A percentile compares a stretch with the other conserved stretches of the same genome.
These are phyloP conservation scores for Natator depressus DNA, from an alignment of 2,113 vertebrate genomes.

Conservation along the genomic window DNA sequence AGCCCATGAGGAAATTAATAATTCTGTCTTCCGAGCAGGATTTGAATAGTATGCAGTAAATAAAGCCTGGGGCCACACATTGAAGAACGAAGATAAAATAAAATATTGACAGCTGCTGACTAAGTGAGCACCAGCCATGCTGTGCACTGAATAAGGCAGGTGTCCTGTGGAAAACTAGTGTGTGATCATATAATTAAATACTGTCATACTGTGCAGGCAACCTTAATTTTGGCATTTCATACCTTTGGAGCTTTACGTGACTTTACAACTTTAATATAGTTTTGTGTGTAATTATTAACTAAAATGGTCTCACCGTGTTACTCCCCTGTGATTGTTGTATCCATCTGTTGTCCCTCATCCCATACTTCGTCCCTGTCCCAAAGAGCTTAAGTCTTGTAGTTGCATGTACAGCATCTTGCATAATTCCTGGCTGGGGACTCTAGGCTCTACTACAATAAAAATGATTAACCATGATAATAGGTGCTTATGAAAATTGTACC, in stretches of 20 bases:
- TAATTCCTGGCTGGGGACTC: background rate
- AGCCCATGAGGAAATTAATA: background rate
- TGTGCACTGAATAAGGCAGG: background rate
- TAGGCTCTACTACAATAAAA: background rate
- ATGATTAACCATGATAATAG: background rate
- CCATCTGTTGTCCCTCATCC: background rate
- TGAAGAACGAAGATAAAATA: background rate
- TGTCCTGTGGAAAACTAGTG: background rate
- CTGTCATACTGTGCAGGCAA: background rate
- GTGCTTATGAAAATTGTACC: background rate
- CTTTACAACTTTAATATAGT: background rate
- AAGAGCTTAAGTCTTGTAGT: background rate
- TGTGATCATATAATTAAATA: background rate
- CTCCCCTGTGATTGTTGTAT: background rate
- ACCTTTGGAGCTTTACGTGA: background rate
- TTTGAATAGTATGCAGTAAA: background rate
- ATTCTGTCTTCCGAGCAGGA: background rate
- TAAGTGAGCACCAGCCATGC: background rate
- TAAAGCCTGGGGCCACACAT: background rate
- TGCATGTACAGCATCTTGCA: background rate
- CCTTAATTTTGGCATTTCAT: background rate
- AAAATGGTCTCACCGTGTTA: background rate
- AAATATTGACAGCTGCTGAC: background rate
- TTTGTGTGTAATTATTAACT: background rate
- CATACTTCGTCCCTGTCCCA: background rate